Conservation (phyloP, 2,797 vertebrate genomes). For the Pterois miles region DNA sequence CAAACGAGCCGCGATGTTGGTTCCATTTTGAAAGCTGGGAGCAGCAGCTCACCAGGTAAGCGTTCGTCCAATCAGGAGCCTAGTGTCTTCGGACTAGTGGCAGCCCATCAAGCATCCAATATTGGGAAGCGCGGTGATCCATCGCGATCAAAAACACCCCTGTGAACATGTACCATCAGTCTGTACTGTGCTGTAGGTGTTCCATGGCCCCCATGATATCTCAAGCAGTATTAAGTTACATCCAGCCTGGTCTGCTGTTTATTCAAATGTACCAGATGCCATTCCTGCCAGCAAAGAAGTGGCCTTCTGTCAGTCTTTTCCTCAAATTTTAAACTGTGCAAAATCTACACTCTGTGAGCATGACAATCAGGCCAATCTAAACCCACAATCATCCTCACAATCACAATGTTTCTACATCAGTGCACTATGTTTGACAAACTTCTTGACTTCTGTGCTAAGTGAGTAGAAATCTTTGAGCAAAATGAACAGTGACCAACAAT, state of each 20-base stretch:
- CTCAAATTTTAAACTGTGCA: constrained; percentile 5
- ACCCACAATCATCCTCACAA: no score
- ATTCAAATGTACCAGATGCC: constrained; percentile 32
- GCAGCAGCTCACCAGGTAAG: no score
- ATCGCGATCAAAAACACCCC: no score
- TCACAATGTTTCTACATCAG: not conserved
- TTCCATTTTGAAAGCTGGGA: no score
- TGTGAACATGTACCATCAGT: not conserved
- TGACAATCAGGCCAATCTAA: no score
- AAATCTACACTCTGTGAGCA: constrained; percentile 7
- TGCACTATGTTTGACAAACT: constrained; percentile 11
- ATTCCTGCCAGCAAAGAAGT: not conserved
- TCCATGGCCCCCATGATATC: not conserved
- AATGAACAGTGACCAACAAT: constrained; percentile 50
- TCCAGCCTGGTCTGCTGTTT: constrained; percentile 22
- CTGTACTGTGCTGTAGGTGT: not conserved
- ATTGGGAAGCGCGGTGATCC: no score
- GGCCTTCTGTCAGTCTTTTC: not conserved
- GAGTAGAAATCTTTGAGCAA: constrained; percentile 21
- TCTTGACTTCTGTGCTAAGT: not conserved
- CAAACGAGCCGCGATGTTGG: no score
- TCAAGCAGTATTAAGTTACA: not conserved
- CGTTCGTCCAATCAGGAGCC: no score
- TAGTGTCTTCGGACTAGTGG: no score
- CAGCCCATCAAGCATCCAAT: no score